Base-by-base conservation (phyloP, 2,113 vertebrate genomes). In the Nibea coibor region DNA sequence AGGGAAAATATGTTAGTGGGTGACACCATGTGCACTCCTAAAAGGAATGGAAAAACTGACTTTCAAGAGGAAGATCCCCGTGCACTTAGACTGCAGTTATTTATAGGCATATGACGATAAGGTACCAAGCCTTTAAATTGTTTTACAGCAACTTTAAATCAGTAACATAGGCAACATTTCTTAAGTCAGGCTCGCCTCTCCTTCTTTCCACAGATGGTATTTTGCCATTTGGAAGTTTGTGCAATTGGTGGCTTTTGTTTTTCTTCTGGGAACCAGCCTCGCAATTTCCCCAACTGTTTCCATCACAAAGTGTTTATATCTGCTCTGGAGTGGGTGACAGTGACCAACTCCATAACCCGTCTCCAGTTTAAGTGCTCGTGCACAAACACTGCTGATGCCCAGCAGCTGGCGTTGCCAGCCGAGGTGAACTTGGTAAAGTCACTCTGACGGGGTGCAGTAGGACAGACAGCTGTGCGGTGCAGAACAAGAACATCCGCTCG, bases 41-140 rank as follows among this genome's bases (percentile, higher is more conserved):
- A 62, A 82, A 80, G 75, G 62, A 83, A 78, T 75, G 78, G 80
- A 91, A 87, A 88, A 82, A 64, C 28, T 83, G 87, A 83, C 59
- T 75, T 76, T 67, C 7, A 42, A 61, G 57, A 72, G 72, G 90
- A 71, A 65, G 80, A 43, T 76, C 20, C 66, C 71, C 35, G 22
- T 53, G 58, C 58, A 80, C 68, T 74, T 67, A 45, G 26, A 72
- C 45, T 35, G 22, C 19, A 74, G 81, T 86, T 70, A 91, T 75
- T 86, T 61, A 74, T 73, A 79, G 64, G 39, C 67, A 68, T 58
- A 77, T 57, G 22, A 61, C 75, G 76, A 77, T 75, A 75, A 1
- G 12, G 15, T 26, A 72, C 72, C 17, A 72, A 71, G 75, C 72
- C 16, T 45, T 28, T 6, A 12, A 54, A 54, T 56, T 77, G 14